A percentile compares a stretch with the other conserved stretches of the same genome.
These are phyloP conservation scores for Mizuhopecten yessoensis DNA, from an alignment of 1,140 invertebrate species.

Conservation along the genomic window DNA sequence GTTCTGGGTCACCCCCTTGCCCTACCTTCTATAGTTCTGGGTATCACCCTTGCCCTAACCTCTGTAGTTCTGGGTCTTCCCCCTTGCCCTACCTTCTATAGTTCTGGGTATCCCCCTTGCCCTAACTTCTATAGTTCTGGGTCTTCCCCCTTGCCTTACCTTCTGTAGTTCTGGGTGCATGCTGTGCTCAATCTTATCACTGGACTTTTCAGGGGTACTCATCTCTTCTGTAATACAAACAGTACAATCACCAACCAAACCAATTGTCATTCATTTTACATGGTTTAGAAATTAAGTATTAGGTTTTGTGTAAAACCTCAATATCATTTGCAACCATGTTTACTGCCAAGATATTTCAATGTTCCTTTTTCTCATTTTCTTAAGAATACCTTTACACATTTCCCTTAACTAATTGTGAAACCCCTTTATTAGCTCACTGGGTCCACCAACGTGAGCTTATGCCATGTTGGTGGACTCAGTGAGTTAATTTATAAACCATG, in stretches of 20 bases:
- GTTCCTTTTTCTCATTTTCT: too few relatives aligned
- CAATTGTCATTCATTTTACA: too few relatives aligned
- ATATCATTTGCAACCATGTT: too few relatives aligned
- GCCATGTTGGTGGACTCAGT: too few relatives aligned
- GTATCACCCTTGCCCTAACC: conserved; percentile 89
- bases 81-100: conserved; percentile 86
- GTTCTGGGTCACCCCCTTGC: conserved; percentile 87
- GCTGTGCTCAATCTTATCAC: conserved; percentile 88
- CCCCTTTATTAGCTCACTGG: too few relatives aligned
- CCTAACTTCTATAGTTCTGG: conserved; percentile 90
- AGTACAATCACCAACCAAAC: background rate
- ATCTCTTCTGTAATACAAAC: conserved; percentile 60
- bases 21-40: conserved; percentile 90
- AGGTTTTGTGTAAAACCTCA: too few relatives aligned
- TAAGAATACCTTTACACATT: too few relatives aligned
- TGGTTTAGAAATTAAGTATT: too few relatives aligned
- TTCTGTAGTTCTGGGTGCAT: conserved; percentile 95
- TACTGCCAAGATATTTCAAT: too few relatives aligned
- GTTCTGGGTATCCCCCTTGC: conserved; percentile 87
- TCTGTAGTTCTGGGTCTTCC: conserved; percentile 90
- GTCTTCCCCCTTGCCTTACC: conserved; percentile 81
- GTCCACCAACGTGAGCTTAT: too few relatives aligned
- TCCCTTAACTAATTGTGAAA: too few relatives aligned
- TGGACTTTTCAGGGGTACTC: conserved; percentile 58
- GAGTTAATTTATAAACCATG: too few relatives aligned